These are phyloP conservation scores for Coryphaenoides rupestris DNA, from an alignment of 2,113 vertebrate genomes.

Conservation along the genomic window DNA sequence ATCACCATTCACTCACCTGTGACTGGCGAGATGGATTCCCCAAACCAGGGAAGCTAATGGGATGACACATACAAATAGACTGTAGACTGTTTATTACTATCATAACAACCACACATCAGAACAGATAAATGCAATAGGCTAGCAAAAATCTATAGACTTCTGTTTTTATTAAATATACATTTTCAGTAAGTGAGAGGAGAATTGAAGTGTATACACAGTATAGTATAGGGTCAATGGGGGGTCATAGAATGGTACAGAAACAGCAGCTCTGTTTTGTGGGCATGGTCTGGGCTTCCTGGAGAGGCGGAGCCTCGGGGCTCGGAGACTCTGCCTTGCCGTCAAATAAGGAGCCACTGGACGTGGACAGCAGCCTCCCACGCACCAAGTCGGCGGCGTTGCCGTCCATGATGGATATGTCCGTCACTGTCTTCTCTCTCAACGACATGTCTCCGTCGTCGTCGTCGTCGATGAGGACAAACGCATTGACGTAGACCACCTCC, in stretches of 20 bases:
- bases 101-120: too few species aligned
- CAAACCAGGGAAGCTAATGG: too few species aligned
- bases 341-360: constrained; percentile 83
- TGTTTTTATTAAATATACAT: too few species aligned
- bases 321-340: constrained; percentile 43
- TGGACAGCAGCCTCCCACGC: constrained; percentile 80
- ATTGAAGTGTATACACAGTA: too few species aligned
- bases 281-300: constrained; percentile 10
- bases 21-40: too few species aligned
- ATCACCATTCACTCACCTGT: too few species aligned
- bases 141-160: too few species aligned
- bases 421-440: constrained; percentile 89
- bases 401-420: constrained; percentile 83
- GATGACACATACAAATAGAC: too few species aligned
- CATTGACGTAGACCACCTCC: constrained; percentile 78
- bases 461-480: constrained; percentile 89
- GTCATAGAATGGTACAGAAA: constrained; percentile 61
- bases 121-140: too few species aligned
- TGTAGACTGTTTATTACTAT: too few species aligned
- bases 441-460: constrained; percentile 91
- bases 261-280: constrained; percentile 49
- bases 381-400: constrained; percentile 89
- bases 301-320: constrained; percentile 6
- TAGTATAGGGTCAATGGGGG: too few species aligned
- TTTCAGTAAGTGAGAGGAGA: too few species aligned